Conservation (phyloP, 1,140 invertebrate species). For the Trichonephila clavata region DNA sequence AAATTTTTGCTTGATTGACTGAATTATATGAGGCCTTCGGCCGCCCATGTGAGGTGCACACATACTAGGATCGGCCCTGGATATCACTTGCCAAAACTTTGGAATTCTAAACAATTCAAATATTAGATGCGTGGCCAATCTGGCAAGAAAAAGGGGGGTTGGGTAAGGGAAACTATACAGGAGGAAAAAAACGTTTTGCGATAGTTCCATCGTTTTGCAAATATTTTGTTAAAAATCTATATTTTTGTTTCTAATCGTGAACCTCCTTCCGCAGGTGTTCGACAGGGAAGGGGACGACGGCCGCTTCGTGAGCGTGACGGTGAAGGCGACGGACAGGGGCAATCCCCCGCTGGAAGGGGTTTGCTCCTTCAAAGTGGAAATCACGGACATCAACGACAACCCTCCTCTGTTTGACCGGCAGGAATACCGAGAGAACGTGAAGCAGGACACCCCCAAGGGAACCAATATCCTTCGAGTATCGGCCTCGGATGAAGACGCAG, state of each 20-base stretch:
- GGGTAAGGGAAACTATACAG: no score
- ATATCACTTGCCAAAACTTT: no score
- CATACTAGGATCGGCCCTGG: no score
- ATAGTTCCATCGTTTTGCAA: no score
- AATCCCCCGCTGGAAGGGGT: conserved; percentile 95
- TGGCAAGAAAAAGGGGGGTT: no score
- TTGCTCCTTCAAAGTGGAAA: conserved; percentile 97
- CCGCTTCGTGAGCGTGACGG: conserved; percentile 96
- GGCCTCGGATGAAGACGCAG: conserved; percentile 96
- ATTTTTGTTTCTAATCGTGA: no score
- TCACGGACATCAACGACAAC: conserved; percentile 96
- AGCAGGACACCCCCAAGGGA: conserved; percentile 96
- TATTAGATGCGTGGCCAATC: no score
- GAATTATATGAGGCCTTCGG: no score
- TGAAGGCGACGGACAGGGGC: conserved; percentile 96
- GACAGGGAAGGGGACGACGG: conserved; percentile 96
- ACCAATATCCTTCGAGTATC: conserved; percentile 96
- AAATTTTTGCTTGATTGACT: no score
- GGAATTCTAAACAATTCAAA: no score
- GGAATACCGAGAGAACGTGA: conserved; percentile 97
- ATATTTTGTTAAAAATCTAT: not conserved
- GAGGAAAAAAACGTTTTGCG: not conserved
- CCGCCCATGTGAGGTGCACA: no score
- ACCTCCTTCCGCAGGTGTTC: conserved; percentile 85
- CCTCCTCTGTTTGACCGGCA: conserved; percentile 96